phyloP scores from a whole-genome alignment of 2,888 invertebrate species.

The Phymatocera aterrima region DNA sequence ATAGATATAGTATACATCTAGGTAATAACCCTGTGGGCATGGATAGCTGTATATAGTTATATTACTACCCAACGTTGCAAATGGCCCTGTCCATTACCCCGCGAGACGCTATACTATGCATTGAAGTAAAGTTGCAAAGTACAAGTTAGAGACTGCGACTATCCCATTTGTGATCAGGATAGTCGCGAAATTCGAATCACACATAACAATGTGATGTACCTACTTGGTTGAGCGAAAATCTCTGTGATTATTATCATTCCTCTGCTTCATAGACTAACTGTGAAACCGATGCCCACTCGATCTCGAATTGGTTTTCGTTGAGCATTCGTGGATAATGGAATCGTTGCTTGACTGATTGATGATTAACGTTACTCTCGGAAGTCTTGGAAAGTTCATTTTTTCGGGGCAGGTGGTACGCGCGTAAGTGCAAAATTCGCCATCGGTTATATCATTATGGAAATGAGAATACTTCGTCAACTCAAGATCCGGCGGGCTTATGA shows the following conservation, averaged over 20 bases:
- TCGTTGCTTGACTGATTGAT: not conserved
- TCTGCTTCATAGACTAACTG: not conserved
- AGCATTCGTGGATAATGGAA: not conserved
- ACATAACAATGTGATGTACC: not conserved
- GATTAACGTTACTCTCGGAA: not conserved
- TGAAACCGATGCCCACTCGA: too few species aligned
- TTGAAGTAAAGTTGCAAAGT: constrained; percentile 2
- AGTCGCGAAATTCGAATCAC: not conserved
- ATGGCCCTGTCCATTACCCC: constrained; percentile 11
- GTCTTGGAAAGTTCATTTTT: not conserved
- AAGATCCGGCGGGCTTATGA: not conserved
- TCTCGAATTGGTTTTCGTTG: not conserved
- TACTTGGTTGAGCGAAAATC: not conserved
- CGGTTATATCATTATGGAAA: not conserved
- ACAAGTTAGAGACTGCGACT: constrained; percentile 1
- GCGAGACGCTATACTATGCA: not conserved
- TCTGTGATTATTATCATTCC: not conserved
- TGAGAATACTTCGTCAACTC: not conserved
- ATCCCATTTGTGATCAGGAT: not conserved
- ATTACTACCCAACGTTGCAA: not conserved
- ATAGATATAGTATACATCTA: not conserved
- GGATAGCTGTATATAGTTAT: not conserved
- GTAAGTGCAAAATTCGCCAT: too few species aligned
- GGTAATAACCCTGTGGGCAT: constrained; percentile 15
- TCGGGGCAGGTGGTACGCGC: not conserved